Conservation (phyloP, 2,888 invertebrate species). For the Boloria euphrosyne region DNA sequence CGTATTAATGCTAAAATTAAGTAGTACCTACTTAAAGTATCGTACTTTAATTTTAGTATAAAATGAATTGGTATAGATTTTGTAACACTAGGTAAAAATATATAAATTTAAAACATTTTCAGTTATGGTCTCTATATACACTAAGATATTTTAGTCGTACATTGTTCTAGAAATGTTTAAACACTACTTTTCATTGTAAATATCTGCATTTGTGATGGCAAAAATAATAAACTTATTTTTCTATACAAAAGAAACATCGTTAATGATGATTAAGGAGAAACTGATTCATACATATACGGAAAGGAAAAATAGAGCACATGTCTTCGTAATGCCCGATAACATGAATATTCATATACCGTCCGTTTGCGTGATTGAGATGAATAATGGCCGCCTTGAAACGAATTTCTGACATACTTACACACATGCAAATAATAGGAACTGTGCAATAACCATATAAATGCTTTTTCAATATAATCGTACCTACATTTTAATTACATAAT, state of each 20-base stretch:
- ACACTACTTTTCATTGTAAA: not conserved
- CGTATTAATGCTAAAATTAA: not conserved
- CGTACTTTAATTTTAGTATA: not conserved
- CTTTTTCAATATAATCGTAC: slow-evolving; percentile 1
- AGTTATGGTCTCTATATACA: too few species aligned
- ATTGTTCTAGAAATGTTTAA: too few species aligned
- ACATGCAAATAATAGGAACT: not conserved
- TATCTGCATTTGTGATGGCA: slow-evolving; percentile 1
- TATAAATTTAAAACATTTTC: too few species aligned
- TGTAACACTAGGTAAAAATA: too few species aligned
- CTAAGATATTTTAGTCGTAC: too few species aligned
- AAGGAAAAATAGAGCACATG: slow-evolving; percentile 25
- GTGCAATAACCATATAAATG: not conserved
- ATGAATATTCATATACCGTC: slow-evolving; percentile 33
- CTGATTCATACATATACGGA: slow-evolving; percentile 16
- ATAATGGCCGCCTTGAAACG: slow-evolving; percentile 29
- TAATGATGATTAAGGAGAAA: slow-evolving; percentile 8
- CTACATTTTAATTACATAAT: too few species aligned
- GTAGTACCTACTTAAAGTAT: too few species aligned
- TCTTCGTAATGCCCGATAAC: slow-evolving; percentile 12
- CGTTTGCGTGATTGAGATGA: slow-evolving; percentile 35
- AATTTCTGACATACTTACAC: slow-evolving; percentile 26
- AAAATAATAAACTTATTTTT: not conserved
- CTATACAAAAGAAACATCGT: not conserved
- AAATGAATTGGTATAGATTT: too few species aligned